Evolutionary conservation across 2,113 vertebrate genomes (phyloP).

Genomic region (Campylomormyrus tamandua): DNA sequence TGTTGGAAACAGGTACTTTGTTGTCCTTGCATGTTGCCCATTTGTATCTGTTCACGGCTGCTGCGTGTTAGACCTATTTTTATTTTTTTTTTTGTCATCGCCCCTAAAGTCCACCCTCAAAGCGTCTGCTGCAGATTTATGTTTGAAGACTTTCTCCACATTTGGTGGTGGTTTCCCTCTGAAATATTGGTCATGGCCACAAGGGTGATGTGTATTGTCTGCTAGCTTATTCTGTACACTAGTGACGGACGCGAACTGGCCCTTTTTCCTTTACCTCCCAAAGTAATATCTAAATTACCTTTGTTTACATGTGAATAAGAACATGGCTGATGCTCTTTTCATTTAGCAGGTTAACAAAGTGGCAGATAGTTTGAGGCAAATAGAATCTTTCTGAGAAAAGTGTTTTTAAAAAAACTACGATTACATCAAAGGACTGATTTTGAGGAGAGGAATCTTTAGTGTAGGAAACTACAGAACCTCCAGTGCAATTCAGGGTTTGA

Average conservation of each 20-base stretch:
- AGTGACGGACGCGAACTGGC: not conserved
- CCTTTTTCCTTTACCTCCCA: not conserved
- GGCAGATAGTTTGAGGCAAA: not conserved
- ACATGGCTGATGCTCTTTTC: not conserved
- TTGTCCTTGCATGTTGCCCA: not conserved
- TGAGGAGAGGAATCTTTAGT: not conserved
- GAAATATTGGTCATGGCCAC: not conserved
- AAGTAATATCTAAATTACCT: not conserved
- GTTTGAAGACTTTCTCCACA: not conserved
- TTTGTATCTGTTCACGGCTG: slow-evolving; percentile 2
- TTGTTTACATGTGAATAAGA: not conserved
- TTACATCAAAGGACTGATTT: not conserved
- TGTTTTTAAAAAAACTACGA: not conserved
- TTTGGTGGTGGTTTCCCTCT: not conserved
- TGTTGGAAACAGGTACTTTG: slow-evolving; percentile 71
- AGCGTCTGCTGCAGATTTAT: not conserved
- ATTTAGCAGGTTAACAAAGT: not conserved
- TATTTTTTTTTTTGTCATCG: not conserved
- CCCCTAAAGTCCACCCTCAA: not conserved
- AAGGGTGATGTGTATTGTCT: not conserved
- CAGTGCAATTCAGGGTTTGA: not conserved
- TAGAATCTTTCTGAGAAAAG: not conserved
- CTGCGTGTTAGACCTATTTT: not conserved
- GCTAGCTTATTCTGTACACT: not conserved
- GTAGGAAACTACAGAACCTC: not conserved